Evolutionary conservation across 2,113 vertebrate genomes (phyloP), one percentile per base, ranked within the genome.

Genomic region (Columba livia): DNA sequence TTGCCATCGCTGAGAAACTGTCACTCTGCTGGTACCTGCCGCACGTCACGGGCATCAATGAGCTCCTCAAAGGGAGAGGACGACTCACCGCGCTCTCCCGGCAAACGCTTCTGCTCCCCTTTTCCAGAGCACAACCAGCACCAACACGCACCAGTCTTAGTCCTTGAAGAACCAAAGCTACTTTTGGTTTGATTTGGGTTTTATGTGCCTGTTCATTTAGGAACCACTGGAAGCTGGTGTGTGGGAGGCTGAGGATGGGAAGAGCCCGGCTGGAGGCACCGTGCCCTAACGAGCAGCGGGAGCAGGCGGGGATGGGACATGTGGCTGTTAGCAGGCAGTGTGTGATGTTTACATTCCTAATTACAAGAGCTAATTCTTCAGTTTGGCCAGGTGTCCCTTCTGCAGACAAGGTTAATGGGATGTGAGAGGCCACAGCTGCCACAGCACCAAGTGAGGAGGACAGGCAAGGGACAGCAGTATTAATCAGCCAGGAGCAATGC

Each of bases 321-420:
- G n/a, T 40, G 78, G 77, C n/a, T 62, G 72, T 54, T 54, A 86
- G 80, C 31, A 85, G 60, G 36, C 67, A 88, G 28, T 54, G 34
- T 10, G 42, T 53, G 79, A 54, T 81, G 97, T 96, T 97, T 97
- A 97, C 96, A 80, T 79, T 93, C 88, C 95, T 97, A 97, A 97
- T 96, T 96, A 96, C 95, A 93, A 77, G 93, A 89, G 81, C 92
- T 92, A 69, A 91, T 82, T 91, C 96, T 94, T 90, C 1, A 5
- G 93, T 89, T 94, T 95, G 96, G 93, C 94, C 97, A 97, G 96
- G 96, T 97, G 97, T 97, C 96, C 97, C 88, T 94, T 95, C 97
- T 74, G 78, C 95, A 97, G 96, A 91, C 96, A 97, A 97, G 97
- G 98, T 98, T 98, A 98, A 98, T 96, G 94, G 95, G 87, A 97